Evolutionary conservation across 2,888 invertebrate genomes (phyloP).

Genomic region (Eledona agricola): DNA sequence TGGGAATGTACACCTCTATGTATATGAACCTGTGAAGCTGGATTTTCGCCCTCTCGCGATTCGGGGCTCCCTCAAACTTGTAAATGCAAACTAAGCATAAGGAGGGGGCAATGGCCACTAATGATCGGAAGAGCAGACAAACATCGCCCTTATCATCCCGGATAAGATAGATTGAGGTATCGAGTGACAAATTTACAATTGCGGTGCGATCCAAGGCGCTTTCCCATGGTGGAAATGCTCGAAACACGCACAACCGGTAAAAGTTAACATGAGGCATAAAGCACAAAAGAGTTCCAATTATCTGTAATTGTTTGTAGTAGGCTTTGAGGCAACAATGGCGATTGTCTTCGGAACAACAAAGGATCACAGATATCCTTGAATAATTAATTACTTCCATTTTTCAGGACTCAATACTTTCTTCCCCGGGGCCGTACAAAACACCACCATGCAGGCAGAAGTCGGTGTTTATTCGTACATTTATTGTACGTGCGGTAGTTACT

Average conservation of each 20-base stretch:
- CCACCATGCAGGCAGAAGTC: conserved; percentile 48
- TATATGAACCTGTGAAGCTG: conserved; percentile 62
- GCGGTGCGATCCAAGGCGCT: conserved; percentile 51
- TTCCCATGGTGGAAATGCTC: too few species aligned
- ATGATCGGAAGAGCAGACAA: conserved; percentile 60
- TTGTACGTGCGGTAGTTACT: conserved; percentile 55
- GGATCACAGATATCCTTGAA: conserved; percentile 50
- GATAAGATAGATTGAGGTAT: conserved; percentile 61
- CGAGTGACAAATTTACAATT: conserved; percentile 61
- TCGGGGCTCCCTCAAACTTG: conserved; percentile 60
- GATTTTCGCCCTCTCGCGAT: conserved; percentile 52
- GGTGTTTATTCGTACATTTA: conserved; percentile 56
- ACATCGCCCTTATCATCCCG: conserved; percentile 59
- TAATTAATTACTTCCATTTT: conserved; percentile 53
- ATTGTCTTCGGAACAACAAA: conserved; percentile 53
- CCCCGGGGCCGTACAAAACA: conserved; percentile 42
- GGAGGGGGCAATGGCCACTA: conserved; percentile 61
- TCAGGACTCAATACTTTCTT: conserved; percentile 50
- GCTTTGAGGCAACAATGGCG: conserved; percentile 53
- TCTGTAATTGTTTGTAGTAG: conserved; percentile 50
- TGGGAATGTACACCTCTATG: conserved; percentile 63
- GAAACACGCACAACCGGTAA: conserved; percentile 46
- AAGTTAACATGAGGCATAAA: conserved; percentile 43
- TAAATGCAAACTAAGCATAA: conserved; percentile 64
- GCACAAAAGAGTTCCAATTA: conserved; percentile 55